Percentiles rank a stretch among this genome's conserved stretches.
phyloP scores from a whole-genome alignment of 64 coral and sea anemone genomes.

The Orbicella faveolata region DNA sequence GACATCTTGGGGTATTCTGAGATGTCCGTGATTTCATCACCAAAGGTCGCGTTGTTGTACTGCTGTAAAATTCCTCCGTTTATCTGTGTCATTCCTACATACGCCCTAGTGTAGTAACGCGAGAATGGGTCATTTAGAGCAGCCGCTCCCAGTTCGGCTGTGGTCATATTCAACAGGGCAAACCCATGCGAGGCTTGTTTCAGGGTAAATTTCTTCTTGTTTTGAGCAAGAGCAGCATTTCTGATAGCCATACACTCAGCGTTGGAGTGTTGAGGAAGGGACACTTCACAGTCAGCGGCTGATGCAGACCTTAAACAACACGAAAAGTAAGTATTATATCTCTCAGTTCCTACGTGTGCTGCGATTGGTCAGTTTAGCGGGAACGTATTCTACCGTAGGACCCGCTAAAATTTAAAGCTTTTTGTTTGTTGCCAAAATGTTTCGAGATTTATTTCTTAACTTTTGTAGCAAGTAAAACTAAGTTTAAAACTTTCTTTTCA shows the following conservation, averaged over 20 bases:
- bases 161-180: constrained; percentile 6
- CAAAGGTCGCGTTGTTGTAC: background rate
- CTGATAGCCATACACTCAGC: background rate
- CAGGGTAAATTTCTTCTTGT: background rate
- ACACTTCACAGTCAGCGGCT: background rate
- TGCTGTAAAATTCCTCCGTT: background rate
- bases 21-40: background rate
- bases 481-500: no score
- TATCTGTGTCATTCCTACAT: no score
- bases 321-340: no score
- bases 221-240: background rate
- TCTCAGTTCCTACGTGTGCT: no score
- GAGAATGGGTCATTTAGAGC: background rate
- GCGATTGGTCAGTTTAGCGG: no score
- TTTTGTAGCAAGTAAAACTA: no score
- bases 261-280: background rate
- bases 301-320: background rate
- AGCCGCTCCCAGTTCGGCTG: background rate
- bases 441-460: no score
- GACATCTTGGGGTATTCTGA: background rate
- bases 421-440: no score
- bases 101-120: background rate
- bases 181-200: constrained; percentile 14
- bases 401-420: no score
- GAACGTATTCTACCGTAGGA: no score